Evolutionary conservation across 2,797 vertebrate genomes (phyloP).

Genomic region (Sebastes trivittatus): DNA sequence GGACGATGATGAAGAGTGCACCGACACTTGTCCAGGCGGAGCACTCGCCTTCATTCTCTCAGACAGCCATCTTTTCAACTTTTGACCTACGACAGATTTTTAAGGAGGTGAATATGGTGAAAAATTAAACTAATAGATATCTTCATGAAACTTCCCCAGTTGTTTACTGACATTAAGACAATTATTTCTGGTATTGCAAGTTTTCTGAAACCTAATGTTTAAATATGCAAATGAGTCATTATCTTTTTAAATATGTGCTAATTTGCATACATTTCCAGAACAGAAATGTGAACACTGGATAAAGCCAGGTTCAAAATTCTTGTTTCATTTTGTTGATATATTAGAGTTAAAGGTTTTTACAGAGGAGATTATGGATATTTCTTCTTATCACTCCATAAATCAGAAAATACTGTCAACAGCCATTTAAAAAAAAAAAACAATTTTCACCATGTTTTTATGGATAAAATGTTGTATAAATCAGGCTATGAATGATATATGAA

Average conservation of each 20-base stretch:
- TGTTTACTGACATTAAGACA: background rate
- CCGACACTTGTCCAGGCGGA: background rate
- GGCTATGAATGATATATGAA: too few species aligned
- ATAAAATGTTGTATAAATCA: too few species aligned
- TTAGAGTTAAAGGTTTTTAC: too few species aligned
- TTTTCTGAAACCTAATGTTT: background rate
- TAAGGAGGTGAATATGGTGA: background rate
- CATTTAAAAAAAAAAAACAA: too few species aligned
- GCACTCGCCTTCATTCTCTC: conserved; percentile 47
- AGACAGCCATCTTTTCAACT: conserved; percentile 76
- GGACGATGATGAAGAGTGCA: conserved; percentile 37
- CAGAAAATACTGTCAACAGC: too few species aligned
- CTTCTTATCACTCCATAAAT: too few species aligned
- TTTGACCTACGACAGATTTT: conserved; percentile 57
- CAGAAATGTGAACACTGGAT: background rate
- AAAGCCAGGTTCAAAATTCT: background rate
- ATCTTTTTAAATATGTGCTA: background rate
- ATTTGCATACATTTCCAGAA: background rate
- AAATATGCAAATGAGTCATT: background rate
- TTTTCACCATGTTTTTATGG: too few species aligned
- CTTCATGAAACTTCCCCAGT: background rate
- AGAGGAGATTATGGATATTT: rapidly evolving
- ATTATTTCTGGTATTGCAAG: background rate
- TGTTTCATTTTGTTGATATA: too few species aligned
- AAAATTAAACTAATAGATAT: background rate